Conservation (phyloP, 2,797 vertebrate genomes). For the Catostomus latipinnis region DNA sequence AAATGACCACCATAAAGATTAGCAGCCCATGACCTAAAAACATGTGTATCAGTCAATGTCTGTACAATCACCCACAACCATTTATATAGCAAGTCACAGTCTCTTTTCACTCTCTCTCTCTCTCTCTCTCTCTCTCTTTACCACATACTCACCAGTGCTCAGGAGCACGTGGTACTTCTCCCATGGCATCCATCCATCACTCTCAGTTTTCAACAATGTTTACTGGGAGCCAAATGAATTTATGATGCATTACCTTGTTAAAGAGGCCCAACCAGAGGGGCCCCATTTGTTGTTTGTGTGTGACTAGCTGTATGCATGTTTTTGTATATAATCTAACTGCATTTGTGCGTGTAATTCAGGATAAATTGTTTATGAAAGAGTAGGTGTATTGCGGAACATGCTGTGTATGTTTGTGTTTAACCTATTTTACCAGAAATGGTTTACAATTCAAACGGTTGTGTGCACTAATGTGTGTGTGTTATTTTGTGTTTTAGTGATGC, state of each 20-base stretch:
- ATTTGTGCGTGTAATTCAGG: conserved; percentile 34
- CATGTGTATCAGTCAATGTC: conserved; percentile 51
- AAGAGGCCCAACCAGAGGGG: conserved; percentile 50
- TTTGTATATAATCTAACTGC: conserved; percentile 16
- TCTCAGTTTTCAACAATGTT: conserved; percentile 55
- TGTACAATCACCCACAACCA: conserved; percentile 34
- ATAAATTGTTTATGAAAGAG: conserved; percentile 25
- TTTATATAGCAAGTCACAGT: conserved; percentile 31
- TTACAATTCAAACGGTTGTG: conserved; percentile 34
- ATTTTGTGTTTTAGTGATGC: conserved; percentile 36
- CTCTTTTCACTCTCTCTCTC: conserved; percentile 11
- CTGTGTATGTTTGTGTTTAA: conserved; percentile 38
- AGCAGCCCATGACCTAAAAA: conserved; percentile 59
- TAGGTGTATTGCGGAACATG: conserved; percentile 3
- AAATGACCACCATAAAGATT: conserved; percentile 61
- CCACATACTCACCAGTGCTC: conserved; percentile 26
- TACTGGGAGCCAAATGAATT: conserved; percentile 60
- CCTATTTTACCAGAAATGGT: conserved; percentile 38
- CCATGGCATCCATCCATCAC: conserved; percentile 59
- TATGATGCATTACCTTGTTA: conserved; percentile 63
- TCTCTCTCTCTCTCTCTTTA: neutral
- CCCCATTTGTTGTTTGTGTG: conserved; percentile 30
- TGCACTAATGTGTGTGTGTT: neutral
- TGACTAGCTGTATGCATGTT: conserved; percentile 14
- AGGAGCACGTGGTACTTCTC: conserved; percentile 38